Conservation (phyloP, 2,113 vertebrate species). For the Rhineura floridana region DNA sequence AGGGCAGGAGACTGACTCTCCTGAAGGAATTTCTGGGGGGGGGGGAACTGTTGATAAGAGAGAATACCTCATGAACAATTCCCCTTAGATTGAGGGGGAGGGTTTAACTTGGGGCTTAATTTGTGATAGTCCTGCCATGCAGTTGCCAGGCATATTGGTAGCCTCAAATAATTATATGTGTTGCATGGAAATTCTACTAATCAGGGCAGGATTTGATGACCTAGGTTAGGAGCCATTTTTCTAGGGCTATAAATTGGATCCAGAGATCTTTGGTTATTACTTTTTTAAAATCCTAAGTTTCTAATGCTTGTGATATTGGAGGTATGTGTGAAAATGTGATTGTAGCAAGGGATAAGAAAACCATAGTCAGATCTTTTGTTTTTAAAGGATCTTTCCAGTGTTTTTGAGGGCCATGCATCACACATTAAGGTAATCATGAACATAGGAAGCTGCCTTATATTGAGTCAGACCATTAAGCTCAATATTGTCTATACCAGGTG, state of each 20-base stretch:
- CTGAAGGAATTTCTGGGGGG: no score
- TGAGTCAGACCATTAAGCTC: no score
- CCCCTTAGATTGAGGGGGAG: not conserved
- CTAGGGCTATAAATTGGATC: no score
- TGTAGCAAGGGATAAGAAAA: not conserved
- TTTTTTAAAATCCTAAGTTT: not conserved
- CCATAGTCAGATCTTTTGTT: not conserved
- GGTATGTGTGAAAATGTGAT: no score
- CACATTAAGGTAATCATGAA: no score
- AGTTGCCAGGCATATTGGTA: not conserved
- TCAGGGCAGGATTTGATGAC: not conserved
- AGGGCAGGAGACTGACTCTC: not conserved
- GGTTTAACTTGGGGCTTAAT: constrained; percentile 4
- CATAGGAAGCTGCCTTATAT: no score
- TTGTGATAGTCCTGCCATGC: not conserved
- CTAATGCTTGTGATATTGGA: not conserved
- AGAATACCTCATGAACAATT: not conserved
- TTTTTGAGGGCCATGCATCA: not conserved
- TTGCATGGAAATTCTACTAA: not conserved
- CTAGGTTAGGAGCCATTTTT: not conserved
- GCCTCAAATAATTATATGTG: not conserved
- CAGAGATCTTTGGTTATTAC: not conserved
- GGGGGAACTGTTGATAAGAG: no score
- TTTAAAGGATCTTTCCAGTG: not conserved
- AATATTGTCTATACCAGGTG: no score